Percentiles rank a stretch among this genome's conserved stretches.
These are phyloP conservation scores for Stomatorhinus ivindoensis DNA, from an alignment of 2,113 vertebrate genomes.

Conservation along the genomic window DNA sequence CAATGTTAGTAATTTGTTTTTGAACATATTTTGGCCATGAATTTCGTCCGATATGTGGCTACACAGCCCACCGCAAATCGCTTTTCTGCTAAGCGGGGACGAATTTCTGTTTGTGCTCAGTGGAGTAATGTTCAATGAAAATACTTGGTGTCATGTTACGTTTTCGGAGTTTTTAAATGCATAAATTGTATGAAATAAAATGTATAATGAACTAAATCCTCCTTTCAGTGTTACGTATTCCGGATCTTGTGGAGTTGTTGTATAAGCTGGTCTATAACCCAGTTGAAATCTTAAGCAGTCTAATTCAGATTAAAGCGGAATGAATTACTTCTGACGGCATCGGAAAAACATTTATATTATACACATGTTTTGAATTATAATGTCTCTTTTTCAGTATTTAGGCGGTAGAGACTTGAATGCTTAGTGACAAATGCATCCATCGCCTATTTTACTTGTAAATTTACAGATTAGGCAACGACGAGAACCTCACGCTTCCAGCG, in stretches of 20 bases:
- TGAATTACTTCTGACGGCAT: neutral
- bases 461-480: neutral
- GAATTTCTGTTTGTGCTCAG: neutral
- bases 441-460: neutral
- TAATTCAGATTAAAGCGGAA: neutral
- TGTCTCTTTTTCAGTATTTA: neutral
- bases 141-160: neutral
- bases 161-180: conserved; percentile 1
- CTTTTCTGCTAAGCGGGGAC: neutral
- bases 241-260: neutral
- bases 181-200: conserved; percentile 9
- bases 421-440: neutral
- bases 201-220: neutral
- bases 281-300: neutral
- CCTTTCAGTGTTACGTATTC: neutral
- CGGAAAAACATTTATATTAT: neutral
- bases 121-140: neutral
- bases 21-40: neutral
- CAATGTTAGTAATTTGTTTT: neutral
- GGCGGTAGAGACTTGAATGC: neutral
- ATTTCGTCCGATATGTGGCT: neutral
- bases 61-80: neutral
- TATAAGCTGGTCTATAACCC: neutral
- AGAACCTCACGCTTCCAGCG: neutral
- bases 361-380: neutral